These are phyloP conservation scores for Falcunculus frontatus DNA, from an alignment of 2,113 vertebrate species.

Conservation along the genomic window DNA sequence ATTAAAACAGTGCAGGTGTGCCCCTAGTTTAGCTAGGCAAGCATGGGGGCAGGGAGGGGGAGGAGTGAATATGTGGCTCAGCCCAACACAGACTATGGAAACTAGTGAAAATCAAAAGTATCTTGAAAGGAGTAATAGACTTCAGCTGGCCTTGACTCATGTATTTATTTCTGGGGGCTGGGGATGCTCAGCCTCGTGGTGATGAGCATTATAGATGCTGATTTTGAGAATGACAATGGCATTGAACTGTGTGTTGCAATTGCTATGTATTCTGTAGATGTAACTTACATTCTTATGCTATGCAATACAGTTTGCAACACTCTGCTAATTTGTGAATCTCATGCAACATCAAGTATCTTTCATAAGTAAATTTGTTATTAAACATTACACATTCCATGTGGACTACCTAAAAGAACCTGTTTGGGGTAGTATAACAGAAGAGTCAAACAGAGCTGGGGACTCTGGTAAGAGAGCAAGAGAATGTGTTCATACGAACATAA, in stretches of 20 bases:
- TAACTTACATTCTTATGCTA: background rate
- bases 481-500: background rate
- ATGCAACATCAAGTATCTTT: background rate
- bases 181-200: accelerated
- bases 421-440: background rate
- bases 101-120: background rate
- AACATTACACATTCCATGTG: accelerated
- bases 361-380: background rate
- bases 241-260: background rate
- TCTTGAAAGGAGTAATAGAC: accelerated
- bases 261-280: accelerated
- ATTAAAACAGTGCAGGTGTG: no score
- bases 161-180: accelerated
- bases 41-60: accelerated
- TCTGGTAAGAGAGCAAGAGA: background rate
- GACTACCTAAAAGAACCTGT: background rate
- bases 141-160: accelerated
- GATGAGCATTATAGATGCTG: accelerated
- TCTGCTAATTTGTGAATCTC: background rate
- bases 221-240: background rate
- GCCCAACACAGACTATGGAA: accelerated
- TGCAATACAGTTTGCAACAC: background rate
- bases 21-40: background rate
- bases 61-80: accelerated
- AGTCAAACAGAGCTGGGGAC: background rate